Evolutionary conservation across 2,888 invertebrate genomes (phyloP).

Genomic region (Chrysolina haemoptera): DNA sequence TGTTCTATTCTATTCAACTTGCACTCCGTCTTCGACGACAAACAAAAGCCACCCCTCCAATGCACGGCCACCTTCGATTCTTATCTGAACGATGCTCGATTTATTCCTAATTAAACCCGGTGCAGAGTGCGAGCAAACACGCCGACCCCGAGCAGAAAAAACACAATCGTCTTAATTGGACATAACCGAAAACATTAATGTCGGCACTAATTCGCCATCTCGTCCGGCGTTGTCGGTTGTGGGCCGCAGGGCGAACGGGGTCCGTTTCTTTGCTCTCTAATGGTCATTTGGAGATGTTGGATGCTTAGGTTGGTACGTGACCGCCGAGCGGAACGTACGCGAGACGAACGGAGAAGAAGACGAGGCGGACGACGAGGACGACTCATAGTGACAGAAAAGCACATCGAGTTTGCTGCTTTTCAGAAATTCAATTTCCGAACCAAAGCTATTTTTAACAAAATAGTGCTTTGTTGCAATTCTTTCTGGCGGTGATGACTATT

Average conservation of each 20-base stretch:
- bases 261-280: slow-evolving; percentile 50
- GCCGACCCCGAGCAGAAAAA: slow-evolving; percentile 28
- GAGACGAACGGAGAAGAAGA: slow-evolving; percentile 2
- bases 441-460: no score
- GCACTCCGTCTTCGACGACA: background rate
- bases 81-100: background rate
- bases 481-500: no score
- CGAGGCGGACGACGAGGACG: background rate
- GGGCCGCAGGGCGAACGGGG: slow-evolving; percentile 7
- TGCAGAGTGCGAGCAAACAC: background rate
- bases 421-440: no score
- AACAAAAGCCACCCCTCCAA: background rate
- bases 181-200: slow-evolving; percentile 52
- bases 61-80: background rate
- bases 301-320: slow-evolving; percentile 57
- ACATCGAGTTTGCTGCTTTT: no score
- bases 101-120: slow-evolving; percentile 6
- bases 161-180: slow-evolving; percentile 43
- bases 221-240: slow-evolving; percentile 48
- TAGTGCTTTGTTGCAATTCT: no score
- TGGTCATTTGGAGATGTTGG: slow-evolving; percentile 56
- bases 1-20: no score
- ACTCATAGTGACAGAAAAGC: slow-evolving; percentile 7
- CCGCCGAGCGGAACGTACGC: slow-evolving; percentile 31
- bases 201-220: slow-evolving; percentile 56